Conservation (phyloP, 1,140 invertebrate genomes). For the Hesperophylax magnus region DNA sequence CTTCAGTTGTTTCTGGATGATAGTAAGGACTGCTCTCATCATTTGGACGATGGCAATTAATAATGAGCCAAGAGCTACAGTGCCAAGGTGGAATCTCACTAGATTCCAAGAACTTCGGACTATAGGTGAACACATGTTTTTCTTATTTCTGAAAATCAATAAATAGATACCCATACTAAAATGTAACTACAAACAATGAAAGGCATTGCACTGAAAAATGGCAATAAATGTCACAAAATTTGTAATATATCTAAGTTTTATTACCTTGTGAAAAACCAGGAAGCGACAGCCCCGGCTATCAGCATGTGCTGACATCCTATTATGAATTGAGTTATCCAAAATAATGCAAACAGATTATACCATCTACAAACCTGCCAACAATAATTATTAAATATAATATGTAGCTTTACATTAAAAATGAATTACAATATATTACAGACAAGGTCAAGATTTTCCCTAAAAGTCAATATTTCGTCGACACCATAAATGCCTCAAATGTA, state of each 20-base stretch:
- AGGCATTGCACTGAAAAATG: not conserved
- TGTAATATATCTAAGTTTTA: not conserved
- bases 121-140: constrained; percentile 73
- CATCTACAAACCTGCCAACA: constrained; percentile 72
- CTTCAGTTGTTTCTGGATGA: constrained; percentile 64
- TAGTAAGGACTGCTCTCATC: constrained; percentile 72
- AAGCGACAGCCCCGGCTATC: constrained; percentile 81
- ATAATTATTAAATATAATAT: not conserved
- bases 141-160: constrained; percentile 75
- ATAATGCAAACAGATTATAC: constrained; percentile 79
- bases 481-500: no score
- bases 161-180: not conserved
- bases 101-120: constrained; percentile 72
- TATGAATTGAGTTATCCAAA: constrained; percentile 83
- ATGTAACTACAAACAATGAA: no score
- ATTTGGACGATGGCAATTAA: constrained; percentile 81
- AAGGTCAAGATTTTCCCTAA: no score
- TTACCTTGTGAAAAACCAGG: constrained; percentile 86
- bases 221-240: not conserved
- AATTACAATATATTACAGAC: no score
- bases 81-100: constrained; percentile 81
- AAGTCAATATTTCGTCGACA: no score
- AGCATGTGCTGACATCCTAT: constrained; percentile 85
- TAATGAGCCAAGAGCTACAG: constrained; percentile 83
- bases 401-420: no score